phyloP scores from a whole-genome alignment of 2,888 invertebrate species.

The Tetranychus truncatus region DNA sequence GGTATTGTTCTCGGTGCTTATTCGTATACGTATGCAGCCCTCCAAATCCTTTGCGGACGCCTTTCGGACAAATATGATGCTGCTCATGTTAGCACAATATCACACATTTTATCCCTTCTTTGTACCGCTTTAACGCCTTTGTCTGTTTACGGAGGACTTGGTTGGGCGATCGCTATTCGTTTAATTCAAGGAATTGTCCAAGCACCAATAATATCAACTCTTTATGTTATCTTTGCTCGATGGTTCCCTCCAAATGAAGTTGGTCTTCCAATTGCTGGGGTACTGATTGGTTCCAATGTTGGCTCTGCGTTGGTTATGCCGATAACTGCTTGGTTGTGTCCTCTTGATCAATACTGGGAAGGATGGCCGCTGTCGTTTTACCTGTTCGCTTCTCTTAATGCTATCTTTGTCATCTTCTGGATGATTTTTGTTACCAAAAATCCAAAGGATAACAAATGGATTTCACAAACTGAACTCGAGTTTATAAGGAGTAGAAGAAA shows the following conservation, averaged over 20 bases:
- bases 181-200: not conserved
- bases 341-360: not conserved
- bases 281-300: not conserved
- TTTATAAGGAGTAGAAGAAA: not conserved
- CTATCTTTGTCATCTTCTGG: not conserved
- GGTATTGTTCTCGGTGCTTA: conserved; percentile 25
- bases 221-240: not conserved
- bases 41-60: conserved; percentile 24
- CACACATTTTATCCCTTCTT: not conserved
- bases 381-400: not conserved
- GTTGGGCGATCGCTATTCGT: not conserved
- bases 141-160: not conserved
- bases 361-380: not conserved
- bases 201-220: not conserved
- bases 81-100: not conserved
- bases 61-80: conserved; percentile 21
- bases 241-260: conserved; percentile 1
- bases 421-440: not conserved
- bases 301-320: not conserved
- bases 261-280: not conserved
- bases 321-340: not conserved
- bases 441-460: not conserved
- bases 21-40: conserved; percentile 25
- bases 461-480: not conserved
- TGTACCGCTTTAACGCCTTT: not conserved